A percentile compares a stretch with the other conserved stretches of the same genome.
Conservation (phyloP, 2,113 vertebrate genomes). For the Nyctereutes procyonoides region DNA sequence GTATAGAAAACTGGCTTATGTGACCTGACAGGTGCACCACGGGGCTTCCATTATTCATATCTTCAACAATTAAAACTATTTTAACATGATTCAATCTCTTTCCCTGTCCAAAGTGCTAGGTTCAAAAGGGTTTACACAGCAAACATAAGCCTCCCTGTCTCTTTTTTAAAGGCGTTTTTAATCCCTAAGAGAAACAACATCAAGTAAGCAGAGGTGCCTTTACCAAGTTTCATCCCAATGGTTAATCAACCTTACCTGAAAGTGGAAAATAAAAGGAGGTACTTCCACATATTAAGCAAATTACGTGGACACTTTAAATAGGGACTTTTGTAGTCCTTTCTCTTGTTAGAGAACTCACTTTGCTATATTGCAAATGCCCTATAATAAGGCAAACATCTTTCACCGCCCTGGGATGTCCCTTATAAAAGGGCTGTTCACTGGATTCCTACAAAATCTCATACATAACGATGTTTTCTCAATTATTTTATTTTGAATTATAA, state of each 20-base stretch:
- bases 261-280: neutral
- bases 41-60: neutral
- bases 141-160: neutral
- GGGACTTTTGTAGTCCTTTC: neutral
- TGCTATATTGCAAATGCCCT: neutral
- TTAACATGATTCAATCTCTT: neutral
- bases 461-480: constrained; percentile 6
- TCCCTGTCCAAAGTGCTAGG: neutral
- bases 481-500: constrained; percentile 43
- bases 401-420: neutral
- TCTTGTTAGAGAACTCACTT: neutral
- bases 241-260: neutral
- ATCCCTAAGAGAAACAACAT: neutral
- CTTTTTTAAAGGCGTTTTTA: neutral
- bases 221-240: neutral
- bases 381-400: neutral
- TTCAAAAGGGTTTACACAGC: neutral
- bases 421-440: neutral
- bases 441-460: neutral
- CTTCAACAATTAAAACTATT: constrained; percentile 29
- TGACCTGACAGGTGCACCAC: neutral
- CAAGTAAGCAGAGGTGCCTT: neutral
- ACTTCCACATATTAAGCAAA: neutral
- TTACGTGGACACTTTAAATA: constrained; percentile 32
- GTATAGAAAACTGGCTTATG: neutral